phyloP scores from a whole-genome alignment of 2,113 vertebrate genomes.

The Megaptera novaeangliae region DNA sequence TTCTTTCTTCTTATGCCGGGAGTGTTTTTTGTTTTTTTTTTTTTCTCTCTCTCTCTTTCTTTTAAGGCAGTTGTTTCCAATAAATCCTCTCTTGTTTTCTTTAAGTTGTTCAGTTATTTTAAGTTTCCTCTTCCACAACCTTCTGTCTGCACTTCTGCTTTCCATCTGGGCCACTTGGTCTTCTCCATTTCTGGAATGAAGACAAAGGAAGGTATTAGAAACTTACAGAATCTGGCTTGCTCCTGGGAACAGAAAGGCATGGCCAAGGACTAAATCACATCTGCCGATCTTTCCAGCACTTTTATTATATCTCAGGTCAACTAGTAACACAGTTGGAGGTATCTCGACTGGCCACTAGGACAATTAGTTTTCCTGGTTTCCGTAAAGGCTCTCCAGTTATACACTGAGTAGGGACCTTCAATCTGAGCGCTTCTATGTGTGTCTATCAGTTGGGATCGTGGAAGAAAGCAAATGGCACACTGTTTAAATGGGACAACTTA shows the following conservation, averaged over 20 bases:
- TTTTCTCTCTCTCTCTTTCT: neutral
- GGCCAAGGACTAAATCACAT: neutral
- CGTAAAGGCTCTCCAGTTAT: neutral
- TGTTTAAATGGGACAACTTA: neutral
- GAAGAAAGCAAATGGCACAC: neutral
- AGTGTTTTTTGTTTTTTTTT: neutral
- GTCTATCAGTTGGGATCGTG: neutral
- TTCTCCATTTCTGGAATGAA: slow-evolving; percentile 14
- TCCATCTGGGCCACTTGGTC: slow-evolving; percentile 22
- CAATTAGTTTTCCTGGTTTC: neutral
- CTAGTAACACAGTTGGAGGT: neutral
- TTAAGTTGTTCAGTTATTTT: slow-evolving; percentile 56
- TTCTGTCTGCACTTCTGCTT: slow-evolving; percentile 39
- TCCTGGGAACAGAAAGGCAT: neutral
- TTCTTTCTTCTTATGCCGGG: neutral
- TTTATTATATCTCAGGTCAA: neutral
- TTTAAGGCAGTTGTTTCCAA: slow-evolving; percentile 52
- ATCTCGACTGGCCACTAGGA: neutral
- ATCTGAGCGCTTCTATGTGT: neutral
- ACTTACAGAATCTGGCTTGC: neutral
- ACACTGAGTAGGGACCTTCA: neutral
- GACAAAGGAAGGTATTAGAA: slow-evolving; percentile 20
- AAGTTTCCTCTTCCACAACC: slow-evolving; percentile 6
- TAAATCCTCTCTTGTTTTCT: slow-evolving; percentile 54
- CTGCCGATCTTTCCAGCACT: neutral